A percentile compares a stretch with the other conserved stretches of the same genome.
These are phyloP conservation scores for Solea senegalensis DNA, from an alignment of 2,113 vertebrate genomes.

Conservation along the genomic window DNA sequence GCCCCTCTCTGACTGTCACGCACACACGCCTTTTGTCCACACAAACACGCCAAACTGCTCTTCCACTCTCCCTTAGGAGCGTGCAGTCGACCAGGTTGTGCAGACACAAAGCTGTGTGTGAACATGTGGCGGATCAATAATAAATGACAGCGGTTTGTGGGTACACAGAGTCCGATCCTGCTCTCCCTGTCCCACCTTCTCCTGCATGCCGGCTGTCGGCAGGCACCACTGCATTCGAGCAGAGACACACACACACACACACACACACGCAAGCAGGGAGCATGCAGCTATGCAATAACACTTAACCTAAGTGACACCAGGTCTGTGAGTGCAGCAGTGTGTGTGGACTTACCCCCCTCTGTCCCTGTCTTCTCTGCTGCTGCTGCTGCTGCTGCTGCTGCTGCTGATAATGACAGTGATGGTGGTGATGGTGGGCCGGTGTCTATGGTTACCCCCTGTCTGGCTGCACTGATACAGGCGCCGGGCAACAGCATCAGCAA, in stretches of 20 bases:
- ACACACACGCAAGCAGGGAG: not conserved
- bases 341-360: conserved; percentile 65
- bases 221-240: conserved; percentile 36
- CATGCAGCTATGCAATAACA: not conserved
- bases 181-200: conserved; percentile 31
- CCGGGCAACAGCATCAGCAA: conserved; percentile 83
- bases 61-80: not conserved
- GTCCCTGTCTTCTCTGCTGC: conserved; percentile 44
- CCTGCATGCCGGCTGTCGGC: conserved; percentile 11
- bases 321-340: not conserved
- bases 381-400: conserved; percentile 29
- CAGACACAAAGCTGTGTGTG: conserved; percentile 43
- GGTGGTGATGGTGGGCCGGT: conserved; percentile 49
- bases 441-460: conserved; percentile 60
- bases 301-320: not conserved
- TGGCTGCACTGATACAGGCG: conserved; percentile 79
- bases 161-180: conserved; percentile 48
- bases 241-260: not conserved
- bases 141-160: conserved; percentile 52
- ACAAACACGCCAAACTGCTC: not conserved
- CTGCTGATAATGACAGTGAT: conserved; percentile 46
- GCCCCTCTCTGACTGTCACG: too few relatives aligned
- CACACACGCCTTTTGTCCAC: not conserved
- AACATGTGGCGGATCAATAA: conserved; percentile 58
- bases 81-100: not conserved